These are phyloP conservation scores for Clivina fossor DNA, from an alignment of 2,888 invertebrate species.

Conservation along the genomic window DNA sequence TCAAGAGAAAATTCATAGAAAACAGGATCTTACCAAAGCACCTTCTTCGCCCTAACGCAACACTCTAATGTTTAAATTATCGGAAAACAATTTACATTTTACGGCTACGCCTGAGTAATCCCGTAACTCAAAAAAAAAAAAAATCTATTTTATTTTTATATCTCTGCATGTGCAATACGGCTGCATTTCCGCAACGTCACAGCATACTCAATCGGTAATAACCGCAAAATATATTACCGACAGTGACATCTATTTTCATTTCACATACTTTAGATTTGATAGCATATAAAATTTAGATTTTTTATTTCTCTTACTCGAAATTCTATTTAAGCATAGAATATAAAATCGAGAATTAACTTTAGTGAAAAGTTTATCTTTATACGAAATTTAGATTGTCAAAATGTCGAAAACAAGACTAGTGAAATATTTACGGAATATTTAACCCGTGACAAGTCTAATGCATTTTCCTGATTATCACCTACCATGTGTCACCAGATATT, in stretches of 20 bases:
- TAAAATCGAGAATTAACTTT: neutral
- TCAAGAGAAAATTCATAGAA: neutral
- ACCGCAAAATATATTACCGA: constrained; percentile 28
- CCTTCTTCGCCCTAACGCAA: too few species aligned
- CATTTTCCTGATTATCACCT: too few species aligned
- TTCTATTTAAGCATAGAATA: neutral
- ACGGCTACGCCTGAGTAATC: neutral
- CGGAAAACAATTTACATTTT: constrained; percentile 27
- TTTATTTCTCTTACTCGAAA: too few species aligned
- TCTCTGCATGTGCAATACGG: neutral
- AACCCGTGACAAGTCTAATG: too few species aligned
- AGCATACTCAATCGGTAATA: too few species aligned
- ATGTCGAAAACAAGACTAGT: too few species aligned
- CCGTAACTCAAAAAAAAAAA: neutral
- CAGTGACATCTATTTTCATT: neutral
- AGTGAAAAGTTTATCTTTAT: neutral
- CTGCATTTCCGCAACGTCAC: constrained; percentile 11
- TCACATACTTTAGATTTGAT: neutral
- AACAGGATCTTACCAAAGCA: too few species aligned
- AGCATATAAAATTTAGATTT: neutral
- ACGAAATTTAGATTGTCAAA: too few species aligned
- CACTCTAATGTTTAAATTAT: constrained; percentile 28
- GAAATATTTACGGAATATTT: too few species aligned
- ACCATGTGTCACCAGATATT: too few species aligned
- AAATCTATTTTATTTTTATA: constrained; percentile 1